phyloP scores from a whole-genome alignment of 2,797 vertebrate genomes.

The Enoplosus armatus region DNA sequence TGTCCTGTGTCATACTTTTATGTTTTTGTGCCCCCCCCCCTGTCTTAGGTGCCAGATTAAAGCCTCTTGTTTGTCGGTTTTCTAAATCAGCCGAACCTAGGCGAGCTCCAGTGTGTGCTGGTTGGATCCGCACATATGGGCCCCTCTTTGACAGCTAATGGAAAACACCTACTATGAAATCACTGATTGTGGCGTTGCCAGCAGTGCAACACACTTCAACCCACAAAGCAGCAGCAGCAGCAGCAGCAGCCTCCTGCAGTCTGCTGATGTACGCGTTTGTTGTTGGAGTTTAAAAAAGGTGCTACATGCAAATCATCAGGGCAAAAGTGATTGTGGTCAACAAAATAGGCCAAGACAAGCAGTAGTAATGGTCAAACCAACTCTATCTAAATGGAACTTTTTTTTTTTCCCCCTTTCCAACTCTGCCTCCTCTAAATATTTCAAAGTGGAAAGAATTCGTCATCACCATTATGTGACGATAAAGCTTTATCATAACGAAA shows the following conservation, averaged over 20 bases:
- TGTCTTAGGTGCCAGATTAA: not conserved
- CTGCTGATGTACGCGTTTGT: not conserved
- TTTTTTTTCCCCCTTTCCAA: not conserved
- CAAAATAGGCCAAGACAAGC: not conserved
- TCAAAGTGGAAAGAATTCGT: not conserved
- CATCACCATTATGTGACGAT: not conserved
- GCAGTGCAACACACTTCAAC: conserved; percentile 15
- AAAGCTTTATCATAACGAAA: not conserved
- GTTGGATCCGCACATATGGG: not conserved
- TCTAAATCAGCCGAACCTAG: not conserved
- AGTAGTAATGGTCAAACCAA: not conserved
- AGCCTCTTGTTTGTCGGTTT: fast-evolving
- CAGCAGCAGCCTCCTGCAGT: not conserved
- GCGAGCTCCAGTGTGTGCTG: not conserved
- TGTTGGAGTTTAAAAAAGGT: not conserved
- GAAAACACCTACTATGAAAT: conserved; percentile 62
- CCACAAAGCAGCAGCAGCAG: not conserved
- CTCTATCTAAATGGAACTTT: not conserved
- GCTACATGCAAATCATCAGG: not conserved
- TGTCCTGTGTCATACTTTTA: not conserved
- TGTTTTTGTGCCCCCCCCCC: not conserved
- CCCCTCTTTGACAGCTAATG: conserved; percentile 23
- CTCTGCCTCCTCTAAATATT: not conserved
- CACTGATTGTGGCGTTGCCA: conserved; percentile 43
- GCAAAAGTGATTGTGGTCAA: not conserved